Base-by-base conservation (phyloP, 2,888 invertebrate genomes). In the Drosophila acutilabella region DNA sequence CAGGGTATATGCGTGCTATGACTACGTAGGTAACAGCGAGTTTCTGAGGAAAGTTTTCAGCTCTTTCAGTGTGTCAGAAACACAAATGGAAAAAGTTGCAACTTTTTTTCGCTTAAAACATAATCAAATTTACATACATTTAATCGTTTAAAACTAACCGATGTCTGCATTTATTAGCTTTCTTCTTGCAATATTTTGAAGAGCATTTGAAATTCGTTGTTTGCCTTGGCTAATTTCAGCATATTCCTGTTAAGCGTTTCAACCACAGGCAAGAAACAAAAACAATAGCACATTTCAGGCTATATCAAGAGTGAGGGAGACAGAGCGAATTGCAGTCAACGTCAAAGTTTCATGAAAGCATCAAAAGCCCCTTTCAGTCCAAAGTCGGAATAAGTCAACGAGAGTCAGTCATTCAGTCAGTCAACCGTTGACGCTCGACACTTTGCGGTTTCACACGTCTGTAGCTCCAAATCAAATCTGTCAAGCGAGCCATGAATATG, bases 361-460 rank as follows among this genome's bases (percentile, higher is more conserved):
- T 52, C 52, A 13, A 13, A 36, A 61, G 41, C 41, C 42, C 48
- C 14, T 26, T 30, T 48, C 5, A 44, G 57, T 42, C 42, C 51
- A 30, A 30, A 30, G 30, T 30, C 30, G 16, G 42, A 61, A 51
- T 51, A 44, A 64, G 72, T 70, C 72, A 67, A 56, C 44, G 23
- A 54, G 30, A 54, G 58, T 52, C 50, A 59, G 67, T 44, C 42
- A 44, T 52, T 53, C 57, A 50, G 51, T 47, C 33, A 79, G 67
- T 73, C 81, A 77, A 74, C 47, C 71, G 67, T 69, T 71, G 86
- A 74, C 70, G 75, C 64, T 71, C 65, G 64, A 74, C 71, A 84
- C 78, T 77, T 85, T 85, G 85, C 85, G 85, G 85, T 89, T 85
- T 85, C 84, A 87, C 85, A 89, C 85, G 75, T 86, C 81, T 81